Conservation (phyloP, 2,113 vertebrate genomes). For the Egretta garzetta region DNA sequence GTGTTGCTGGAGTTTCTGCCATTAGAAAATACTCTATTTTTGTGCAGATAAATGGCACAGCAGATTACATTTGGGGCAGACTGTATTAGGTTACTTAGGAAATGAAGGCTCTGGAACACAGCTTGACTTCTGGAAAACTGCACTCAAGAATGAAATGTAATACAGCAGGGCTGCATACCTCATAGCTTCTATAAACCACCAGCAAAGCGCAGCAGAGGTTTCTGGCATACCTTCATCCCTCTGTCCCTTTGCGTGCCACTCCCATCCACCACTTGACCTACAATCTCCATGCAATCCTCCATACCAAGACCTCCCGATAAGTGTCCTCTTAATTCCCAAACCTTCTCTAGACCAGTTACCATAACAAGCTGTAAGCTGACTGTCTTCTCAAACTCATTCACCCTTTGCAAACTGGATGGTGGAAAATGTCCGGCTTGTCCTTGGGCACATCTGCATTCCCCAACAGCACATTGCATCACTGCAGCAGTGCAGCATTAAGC, state of each 20-base stretch:
- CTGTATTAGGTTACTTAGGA: not conserved
- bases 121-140: not conserved
- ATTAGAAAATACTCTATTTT: conserved; percentile 8
- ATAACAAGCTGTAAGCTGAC: not conserved
- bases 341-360: not conserved
- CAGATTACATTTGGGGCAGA: not conserved
- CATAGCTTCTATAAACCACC: not conserved
- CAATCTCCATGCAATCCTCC: not conserved
- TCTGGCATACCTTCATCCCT: not conserved
- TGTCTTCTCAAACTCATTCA: not conserved
- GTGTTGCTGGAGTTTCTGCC: not conserved
- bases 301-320: not conserved
- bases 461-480: not conserved
- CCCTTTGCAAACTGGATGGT: not conserved
- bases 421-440: not conserved
- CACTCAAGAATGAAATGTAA: not conserved
- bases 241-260: not conserved
- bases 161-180: not conserved
- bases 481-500: not conserved
- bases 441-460: not conserved
- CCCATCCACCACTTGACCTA: not conserved
- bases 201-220: not conserved
- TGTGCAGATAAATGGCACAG: conserved; percentile 20
- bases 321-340: not conserved
- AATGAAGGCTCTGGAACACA: not conserved